Base-by-base conservation (phyloP, 2,113 vertebrate species). In the Bolborhynchus lineola region DNA sequence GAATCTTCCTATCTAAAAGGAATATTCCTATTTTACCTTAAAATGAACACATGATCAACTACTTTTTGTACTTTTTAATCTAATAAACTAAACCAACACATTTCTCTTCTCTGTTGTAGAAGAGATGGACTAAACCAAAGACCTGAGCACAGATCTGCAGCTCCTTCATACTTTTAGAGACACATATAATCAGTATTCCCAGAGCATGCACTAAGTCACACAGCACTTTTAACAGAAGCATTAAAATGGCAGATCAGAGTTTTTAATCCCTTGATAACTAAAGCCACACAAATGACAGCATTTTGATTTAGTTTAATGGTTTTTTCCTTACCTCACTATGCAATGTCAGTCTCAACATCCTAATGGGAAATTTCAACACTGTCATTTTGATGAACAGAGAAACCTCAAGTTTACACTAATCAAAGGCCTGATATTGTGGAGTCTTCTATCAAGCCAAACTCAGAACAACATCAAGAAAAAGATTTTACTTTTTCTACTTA, bases 331-430 rank as follows among this genome's bases (percentile, higher is more conserved):
- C 67, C 35, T 82, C 88, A 76, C 80, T 83, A 83, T 67, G 82
- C 84, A 55, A 44, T 70, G 59, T 90, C 93, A 95, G 88, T 74
- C 88, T 93, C 93, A 95, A 96, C 90, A 95, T 9, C 6, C 53
- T 94, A 82, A 90, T 65, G 31, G n/a, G 37, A 94, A 92, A 82
- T 80, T 87, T 95, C 90, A 95, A 95, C 77, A 92, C 80, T 92
- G 69, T 95, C 94, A 94, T 80, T 96, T 9, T 90, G 91, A 96
- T 69, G 76, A 92, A 94, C 39, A 86, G 41, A 78, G 76, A 82
- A 88, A 90, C 35, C 68, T 90, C 63, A 90, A 62, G 83, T 86
- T 93, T 86, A 82, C 19, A 70, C 37, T 89, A 87, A 86, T 77
- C 59, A 53, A 59, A 84, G 57, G 50, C 42, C 80, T 84, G 46